Evolutionary conservation across 2,888 invertebrate species (phyloP), one percentile per base, ranked within the genome.

Genomic region (Caenorhabditis parvicauda): DNA sequence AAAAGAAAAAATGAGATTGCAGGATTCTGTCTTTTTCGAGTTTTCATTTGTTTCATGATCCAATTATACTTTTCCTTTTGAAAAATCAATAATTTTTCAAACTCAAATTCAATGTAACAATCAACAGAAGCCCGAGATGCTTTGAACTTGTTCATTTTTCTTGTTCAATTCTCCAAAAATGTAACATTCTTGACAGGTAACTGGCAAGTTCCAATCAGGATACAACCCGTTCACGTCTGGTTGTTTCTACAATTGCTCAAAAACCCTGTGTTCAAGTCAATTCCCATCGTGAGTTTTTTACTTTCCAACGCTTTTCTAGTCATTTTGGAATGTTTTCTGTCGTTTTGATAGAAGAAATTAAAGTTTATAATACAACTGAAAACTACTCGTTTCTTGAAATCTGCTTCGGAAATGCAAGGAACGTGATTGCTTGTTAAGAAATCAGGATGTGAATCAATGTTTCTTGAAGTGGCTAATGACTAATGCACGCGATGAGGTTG

Each of bases 141-240:
- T 32, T 32, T 32, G 35, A 32, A 32, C 35, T 12, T 14, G 4
- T 25, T 45, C 28, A 12, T 47, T 39, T 50, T 22, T 42, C 2
- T 24, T 48, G 7, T 29, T 5, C n/a, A n/a, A n/a, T n/a, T n/a
- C 12, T 24, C 32, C 29, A 7, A 32, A 32, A 46, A 4, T 48
- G 24, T 17, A 17, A 6, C 19, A 22, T 38, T 38, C 14, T 37
- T 64, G 75, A 21, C 72, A 85, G 85, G 96, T 98, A 64, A 98
- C 98, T 17, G 95, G 95, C 56, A 96, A 96, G 86, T 98, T 96
- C 86, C 91, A 93, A 81, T 93, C 93, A 53, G 96, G 94, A 37
- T 93, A 91, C 84, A 98, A 98, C 86, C 98, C 98, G 52, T 98
- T 96, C 85, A 93, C 92, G 3, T 87, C 89, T 81, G 95, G 95